Base-by-base conservation (phyloP, 2,888 invertebrate genomes). In the Protula sp. region DNA sequence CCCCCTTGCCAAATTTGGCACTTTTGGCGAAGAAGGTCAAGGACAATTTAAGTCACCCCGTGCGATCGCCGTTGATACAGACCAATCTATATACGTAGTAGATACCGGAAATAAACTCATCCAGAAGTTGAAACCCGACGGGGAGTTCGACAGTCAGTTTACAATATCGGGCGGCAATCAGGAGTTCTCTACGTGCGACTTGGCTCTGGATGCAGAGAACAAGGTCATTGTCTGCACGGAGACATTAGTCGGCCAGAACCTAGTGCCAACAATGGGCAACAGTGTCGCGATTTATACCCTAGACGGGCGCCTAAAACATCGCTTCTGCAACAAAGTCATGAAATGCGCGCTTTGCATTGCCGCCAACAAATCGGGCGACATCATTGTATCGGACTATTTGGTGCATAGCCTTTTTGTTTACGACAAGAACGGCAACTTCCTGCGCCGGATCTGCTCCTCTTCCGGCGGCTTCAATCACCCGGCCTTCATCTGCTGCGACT, bases 281-380 rank as follows among this genome's bases (percentile, higher is more conserved):
- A 66, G 62, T 2, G 61, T 67, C 14, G 55, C 55, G 26, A 50
- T 65, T 3, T 67, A 62, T 58, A 48, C 38, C 30, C 30, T 47
- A 1, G 63, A 64, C 9, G 67, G 67, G 14, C 54, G 30, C 9
- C 59, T 66, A 14, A 58, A 66, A 57, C 55, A 61, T 30, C 56
- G 63, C 52, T 67, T 67, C 47, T 60, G 58, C 38, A 66, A 66
- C 58, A 61, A 62, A 47, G 58, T 57, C 19, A 66, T 67, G 66
- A 66, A 66, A 48, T 66, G 66, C 31, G 66, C 63, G n/a, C 61
- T 67, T 22, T 67, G 66, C 48, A 59, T 67, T 3, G 64, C 66
- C 2, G 54, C 59, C 22, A 67, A 67, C 55, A 59, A 59, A 29
- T 54, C 38, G n/a, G 60, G 60, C 9, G 59, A 67, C 27, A 66